Evolutionary conservation across 2,888 invertebrate species (phyloP).

Genomic region (Cynaeus angustus): DNA sequence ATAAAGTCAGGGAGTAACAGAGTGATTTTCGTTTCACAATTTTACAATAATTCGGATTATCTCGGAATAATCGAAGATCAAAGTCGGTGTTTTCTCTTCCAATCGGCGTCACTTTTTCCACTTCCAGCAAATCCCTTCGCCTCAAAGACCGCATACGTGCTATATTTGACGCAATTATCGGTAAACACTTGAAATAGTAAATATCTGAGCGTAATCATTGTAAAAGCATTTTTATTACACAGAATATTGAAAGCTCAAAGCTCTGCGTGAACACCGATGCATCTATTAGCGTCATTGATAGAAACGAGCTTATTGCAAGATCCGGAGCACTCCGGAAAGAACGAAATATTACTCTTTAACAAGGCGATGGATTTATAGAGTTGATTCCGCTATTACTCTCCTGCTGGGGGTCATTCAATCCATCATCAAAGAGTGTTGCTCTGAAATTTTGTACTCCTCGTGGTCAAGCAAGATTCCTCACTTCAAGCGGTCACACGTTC

Average conservation of each 20-base stretch:
- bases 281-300: slow-evolving; percentile 3
- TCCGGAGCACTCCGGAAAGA: slow-evolving; percentile 8
- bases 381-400: slow-evolving; percentile 17
- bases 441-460: slow-evolving; percentile 8
- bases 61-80: background rate
- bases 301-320: background rate
- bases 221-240: slow-evolving; percentile 20
- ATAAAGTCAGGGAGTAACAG: background rate
- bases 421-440: slow-evolving; percentile 20
- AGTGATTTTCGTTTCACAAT: background rate
- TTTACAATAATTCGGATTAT: background rate
- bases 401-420: slow-evolving; percentile 10
- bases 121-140: background rate
- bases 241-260: slow-evolving; percentile 7
- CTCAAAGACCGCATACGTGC: background rate
- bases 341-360: slow-evolving; percentile 9
- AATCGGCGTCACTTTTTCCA: background rate
- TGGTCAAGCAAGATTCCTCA: slow-evolving; percentile 10
- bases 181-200: slow-evolving; percentile 11
- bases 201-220: slow-evolving; percentile 8
- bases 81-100: background rate
- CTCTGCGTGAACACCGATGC: slow-evolving; percentile 6
- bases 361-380: slow-evolving; percentile 3
- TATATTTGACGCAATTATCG: slow-evolving; percentile 6
- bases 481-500: slow-evolving; percentile 21